Base-by-base conservation (phyloP, 2,113 vertebrate genomes). In the Nothoprocta pentlandii region DNA sequence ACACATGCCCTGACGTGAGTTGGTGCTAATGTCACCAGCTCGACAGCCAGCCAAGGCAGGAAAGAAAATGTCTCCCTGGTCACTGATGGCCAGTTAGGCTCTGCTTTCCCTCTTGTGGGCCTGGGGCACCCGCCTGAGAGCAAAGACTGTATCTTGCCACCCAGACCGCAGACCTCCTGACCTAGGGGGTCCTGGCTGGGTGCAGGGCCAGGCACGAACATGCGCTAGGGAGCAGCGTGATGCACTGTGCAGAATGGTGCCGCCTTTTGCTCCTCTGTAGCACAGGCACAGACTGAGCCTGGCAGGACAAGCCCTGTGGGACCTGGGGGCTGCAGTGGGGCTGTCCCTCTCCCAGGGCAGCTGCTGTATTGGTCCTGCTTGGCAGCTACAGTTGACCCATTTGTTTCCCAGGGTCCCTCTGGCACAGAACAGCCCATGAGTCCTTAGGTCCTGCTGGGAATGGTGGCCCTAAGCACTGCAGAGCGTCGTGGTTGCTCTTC, bases 211-310 rank as follows among this genome's bases (percentile, higher is more conserved):
- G 53, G 28, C 49, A 39, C 15, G 25, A 68, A 77, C 2, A 77
- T 2, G 73, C 58, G 61, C 0, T 1, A 63, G 23, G 47, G 47
- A 92, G 20, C 36, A 44, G 32, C 0, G 0, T 30, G 30, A 56
- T 30, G 9, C 28, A 67, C 41, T 21, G 26, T 12, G 26, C 11
- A 42, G 26, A 30, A 56, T 56, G 53, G 25, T 15, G 36, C 36
- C 8, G 26, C 14, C 4, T 54, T 28, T 54, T 16, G 54, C 54
- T 10, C 15, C 15, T 16, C 28, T 56, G 53, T 26, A 30, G 28
- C 26, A 30, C 26, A 10, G 54, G 54, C 54, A 56, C 26, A 28
- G 26, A 56, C 28, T 30, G 26, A 56, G 54, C 54, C 54, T 56
- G 54, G 28, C 54, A 56, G 54, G 54, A 30, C 54, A 30, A 56